Base-by-base conservation (phyloP, 2,797 vertebrate species). In the Holocentrus rufus region DNA sequence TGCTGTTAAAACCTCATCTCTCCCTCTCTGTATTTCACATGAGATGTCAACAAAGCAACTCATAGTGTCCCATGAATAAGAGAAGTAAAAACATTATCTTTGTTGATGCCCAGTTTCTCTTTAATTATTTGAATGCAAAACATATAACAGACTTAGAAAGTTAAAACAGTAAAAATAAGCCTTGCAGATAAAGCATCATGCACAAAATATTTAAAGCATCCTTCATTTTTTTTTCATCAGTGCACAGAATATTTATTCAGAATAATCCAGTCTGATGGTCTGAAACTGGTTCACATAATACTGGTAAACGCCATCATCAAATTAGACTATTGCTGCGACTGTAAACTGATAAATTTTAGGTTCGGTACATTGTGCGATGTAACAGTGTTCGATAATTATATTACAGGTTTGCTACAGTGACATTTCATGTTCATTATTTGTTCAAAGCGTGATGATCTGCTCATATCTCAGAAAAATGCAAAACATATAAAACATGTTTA, bases 91-190 rank as follows among this genome's bases (percentile, higher is more conserved):
- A 52, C 13, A 53, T 25, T 15, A 2, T 1, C 1, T 30, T 70
- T 53, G 2, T 13, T 69, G 46, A 5, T 15, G 39, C 22, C 54
- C 23, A 44, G 4, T 59, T 60, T 36, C 2, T 74, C 39, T 74
- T 79, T 55, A 56, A 79, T 83, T 77, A 81, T n/a, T 68, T 85
- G 9, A 79, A 72, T 39, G 31, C 42, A 63, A 72, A 74, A n/a
- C n/a, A 69, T 49, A 70, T 6, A 67, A 73, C 7, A 77, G 31
- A 47, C 44, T 44, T 39, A 62, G 18, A 65, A 74, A 65, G 57
- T 57, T 58, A 46, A 9, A 62, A 30, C 18, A n/a, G n/a, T n/a
- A n/a, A 17, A 81, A 82, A 59, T 14, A 69, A 77, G 57, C 36
- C 7, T 62, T 31, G 27, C 44, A 80, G 56, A 77, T 18, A 77